Percentiles rank a stretch among this genome's conserved stretches.
phyloP scores from a whole-genome alignment of 2,113 vertebrate species.

The Hyaena hyaena region DNA sequence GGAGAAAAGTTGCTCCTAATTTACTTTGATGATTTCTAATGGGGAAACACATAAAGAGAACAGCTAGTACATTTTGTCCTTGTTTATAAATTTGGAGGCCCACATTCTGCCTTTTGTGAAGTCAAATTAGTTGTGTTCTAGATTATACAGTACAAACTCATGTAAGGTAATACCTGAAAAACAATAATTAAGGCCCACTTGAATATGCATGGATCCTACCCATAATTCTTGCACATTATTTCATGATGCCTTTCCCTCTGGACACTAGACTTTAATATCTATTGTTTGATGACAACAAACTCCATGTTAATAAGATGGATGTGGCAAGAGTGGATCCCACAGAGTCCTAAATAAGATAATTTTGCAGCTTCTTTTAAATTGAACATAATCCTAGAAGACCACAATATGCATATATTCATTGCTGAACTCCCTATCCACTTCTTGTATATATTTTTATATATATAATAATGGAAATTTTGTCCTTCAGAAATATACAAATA shows the following conservation, averaged over 20 bases:
- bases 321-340: not conserved
- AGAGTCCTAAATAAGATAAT: not conserved
- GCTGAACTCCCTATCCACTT: not conserved
- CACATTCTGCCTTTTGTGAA: not conserved
- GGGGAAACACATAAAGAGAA: not conserved
- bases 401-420: not conserved
- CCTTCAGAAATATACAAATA: not conserved
- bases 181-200: not conserved
- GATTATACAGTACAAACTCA: not conserved
- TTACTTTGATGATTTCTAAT: not conserved
- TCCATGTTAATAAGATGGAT: not conserved
- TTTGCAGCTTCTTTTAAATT: not conserved
- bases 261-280: not conserved
- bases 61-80: not conserved
- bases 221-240: not conserved
- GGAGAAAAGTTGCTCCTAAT: not conserved
- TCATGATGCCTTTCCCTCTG: not conserved
- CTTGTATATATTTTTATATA: not conserved
- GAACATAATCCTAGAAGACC: not conserved
- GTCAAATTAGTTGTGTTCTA: not conserved
- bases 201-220: not conserved
- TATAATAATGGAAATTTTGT: not conserved
- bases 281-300: not conserved
- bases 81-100: not conserved
- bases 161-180: not conserved